Base-by-base conservation (phyloP, 2,888 invertebrate genomes). In the Ryuthela nishihirai region DNA sequence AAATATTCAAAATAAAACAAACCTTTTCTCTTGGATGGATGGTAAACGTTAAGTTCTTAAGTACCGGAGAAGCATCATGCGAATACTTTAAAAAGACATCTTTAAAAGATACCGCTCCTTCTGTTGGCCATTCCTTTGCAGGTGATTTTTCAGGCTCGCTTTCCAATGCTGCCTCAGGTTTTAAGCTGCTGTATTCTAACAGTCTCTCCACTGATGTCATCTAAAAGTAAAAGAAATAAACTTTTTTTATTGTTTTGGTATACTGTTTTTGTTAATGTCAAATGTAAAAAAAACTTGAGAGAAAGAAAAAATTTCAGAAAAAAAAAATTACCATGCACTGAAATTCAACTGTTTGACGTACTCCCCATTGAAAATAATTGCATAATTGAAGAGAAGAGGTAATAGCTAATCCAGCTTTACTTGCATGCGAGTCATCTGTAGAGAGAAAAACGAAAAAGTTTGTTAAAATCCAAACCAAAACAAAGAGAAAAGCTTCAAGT, bases 151-250 rank as follows among this genome's bases (percentile, higher is more conserved):
- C 69, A 3, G 67, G 64, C 10, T 66, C 65, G 0, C 84, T 82
- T 18, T 81, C 82, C 17, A 82, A 75, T 0, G 80, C 78, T 1
- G 82, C 81, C 73, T 91, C 90, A 36, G 83, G 79, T 0, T 85
- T 83, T 23, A 91, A 73, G 15, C 83, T 78, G 0, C 85, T 83
- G 73, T 88, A 91, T 70, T 90, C 87, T 21, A 87, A 72, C 2
- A 91, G 83, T 45, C 91, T 81, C 75, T 97, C 95, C 0, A 95
- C 94, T 5, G 65, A 65, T 9, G 66, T 67, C 68, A 68, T 68
- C 56, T 63, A n/a, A 10, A 26, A 38, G 38, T 21, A 15, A 15
- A 1, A 21, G 29, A n/a, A n/a, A n/a, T n/a, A n/a, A n/a, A n/a
- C n/a, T n/a, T n/a, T n/a, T n/a, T n/a, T n/a, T n/a, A n/a, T n/a